Evolutionary conservation across 2,888 invertebrate genomes (phyloP), one percentile per base, ranked within the genome.

Genomic region (Ptychoptera contaminata): DNA sequence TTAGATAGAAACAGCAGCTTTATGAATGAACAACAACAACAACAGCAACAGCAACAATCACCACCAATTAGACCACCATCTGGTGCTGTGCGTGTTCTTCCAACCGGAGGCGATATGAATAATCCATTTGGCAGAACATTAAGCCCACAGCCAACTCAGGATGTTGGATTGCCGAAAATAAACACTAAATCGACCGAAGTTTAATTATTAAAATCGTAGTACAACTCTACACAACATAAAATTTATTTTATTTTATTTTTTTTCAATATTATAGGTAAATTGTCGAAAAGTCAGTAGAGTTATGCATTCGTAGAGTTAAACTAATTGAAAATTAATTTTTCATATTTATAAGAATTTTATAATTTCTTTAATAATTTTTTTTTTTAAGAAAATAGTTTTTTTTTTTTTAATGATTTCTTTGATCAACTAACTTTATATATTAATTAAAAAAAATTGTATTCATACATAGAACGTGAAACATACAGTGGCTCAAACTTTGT

Each of bases 121-220:
- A 34, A 44, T 58, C 59, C 38, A 29, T 39, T 16, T 12, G 37
- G 30, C 11, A 41, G 44, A 30, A 49, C 53, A 16, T 41, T 51
- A 10, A 47, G 53, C 15, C 51, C 53, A 35, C 48, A 53, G 11
- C 53, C 55, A 37, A 45, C 60, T 12, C 66, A 65, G 49, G 61
- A 63, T 42, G 58, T 57, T 44, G 66, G 65, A 2, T 49, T 66
- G 45, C 66, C 66, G 36, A 58, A 58, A 30, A 53, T 56, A 50
- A 55, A 57, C 41, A 53, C 52, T 29, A 61, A 56, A 51, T 66
- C 67, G 44, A 66, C 66, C 7, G 67, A 66, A 55, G 66, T 66
- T 46, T 66, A 61, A 58, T 15, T 42, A 34, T 9, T 8, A 35
- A 4, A 34, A 12, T 12, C 12, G 9, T 9, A n/a, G n/a, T n/a